These are phyloP conservation scores for Coregonus sp. DNA, from an alignment of 2,797 vertebrate species.

Conservation along the genomic window DNA sequence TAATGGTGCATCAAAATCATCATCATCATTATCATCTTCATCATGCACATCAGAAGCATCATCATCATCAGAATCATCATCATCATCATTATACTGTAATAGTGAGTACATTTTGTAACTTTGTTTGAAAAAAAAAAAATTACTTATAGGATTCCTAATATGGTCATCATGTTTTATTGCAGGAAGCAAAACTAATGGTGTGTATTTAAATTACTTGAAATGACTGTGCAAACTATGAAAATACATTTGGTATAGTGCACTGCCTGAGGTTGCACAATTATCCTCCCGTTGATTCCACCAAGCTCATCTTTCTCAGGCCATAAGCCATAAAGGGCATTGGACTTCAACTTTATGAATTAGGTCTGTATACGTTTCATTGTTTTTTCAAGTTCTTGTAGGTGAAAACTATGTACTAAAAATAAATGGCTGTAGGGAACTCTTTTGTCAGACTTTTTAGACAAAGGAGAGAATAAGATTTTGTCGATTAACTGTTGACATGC, in stretches of 20 bases:
- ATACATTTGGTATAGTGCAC: conserved; percentile 48
- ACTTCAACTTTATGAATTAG: background rate
- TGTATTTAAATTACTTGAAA: conserved; percentile 63
- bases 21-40: background rate
- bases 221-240: conserved; percentile 61
- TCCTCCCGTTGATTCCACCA: conserved; percentile 30
- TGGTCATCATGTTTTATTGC: conserved; percentile 64
- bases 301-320: conserved; percentile 26
- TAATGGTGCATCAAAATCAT: background rate
- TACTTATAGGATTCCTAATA: conserved; percentile 53
- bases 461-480: background rate
- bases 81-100: conserved; percentile 9
- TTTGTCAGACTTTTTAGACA: background rate
- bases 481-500: background rate
- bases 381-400: background rate
- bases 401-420: background rate
- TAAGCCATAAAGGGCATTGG: conserved; percentile 48
- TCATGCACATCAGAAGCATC: background rate
- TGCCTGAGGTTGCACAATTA: conserved; percentile 28
- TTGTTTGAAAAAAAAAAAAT: conserved; percentile 50
- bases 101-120: conserved; percentile 10
- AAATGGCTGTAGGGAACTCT: background rate
- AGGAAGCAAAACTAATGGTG: conserved; percentile 50
- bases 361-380: conserved; percentile 1
- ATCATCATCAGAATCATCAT: conserved; percentile 15